Evolutionary conservation across 1,140 invertebrate genomes (phyloP).

Genomic region (Harpegnathos saltator): DNA sequence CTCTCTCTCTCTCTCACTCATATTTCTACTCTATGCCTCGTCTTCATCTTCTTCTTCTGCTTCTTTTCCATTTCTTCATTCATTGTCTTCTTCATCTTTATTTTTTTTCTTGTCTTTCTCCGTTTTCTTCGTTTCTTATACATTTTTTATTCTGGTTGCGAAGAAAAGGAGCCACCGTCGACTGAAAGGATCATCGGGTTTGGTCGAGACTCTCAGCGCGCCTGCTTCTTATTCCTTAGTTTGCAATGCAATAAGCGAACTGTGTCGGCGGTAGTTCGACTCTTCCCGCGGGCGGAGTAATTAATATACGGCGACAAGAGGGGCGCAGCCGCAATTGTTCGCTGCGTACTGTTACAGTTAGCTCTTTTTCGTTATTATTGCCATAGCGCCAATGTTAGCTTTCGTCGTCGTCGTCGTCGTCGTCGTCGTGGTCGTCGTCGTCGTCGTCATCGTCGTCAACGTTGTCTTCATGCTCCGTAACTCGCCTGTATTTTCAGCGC

Average conservation of each 20-base stretch:
- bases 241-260: constrained; percentile 70
- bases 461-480: not conserved
- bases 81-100: not conserved
- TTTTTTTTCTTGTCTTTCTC: not conserved
- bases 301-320: constrained; percentile 63
- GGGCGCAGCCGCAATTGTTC: constrained; percentile 56
- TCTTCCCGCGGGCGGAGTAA: constrained; percentile 47
- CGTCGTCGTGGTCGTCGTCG: not conserved
- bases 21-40: constrained; percentile 24
- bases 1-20: not conserved
- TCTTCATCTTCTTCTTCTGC: not conserved
- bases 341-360: constrained; percentile 33
- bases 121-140: not conserved
- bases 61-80: not conserved
- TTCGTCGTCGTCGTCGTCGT: constrained; percentile 16
- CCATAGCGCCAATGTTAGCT: constrained; percentile 5
- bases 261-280: constrained; percentile 11
- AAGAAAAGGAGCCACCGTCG: constrained; percentile 38
- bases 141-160: constrained; percentile 1
- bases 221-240: constrained; percentile 55
- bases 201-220: constrained; percentile 31
- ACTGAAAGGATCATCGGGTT: constrained; percentile 65
- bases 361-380: constrained; percentile 18
- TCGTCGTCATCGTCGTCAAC: constrained; percentile 2
- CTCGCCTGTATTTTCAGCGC: not conserved